These are phyloP conservation scores for Trichechus manatus DNA, from an alignment of 2,113 vertebrate species.

Conservation along the genomic window DNA sequence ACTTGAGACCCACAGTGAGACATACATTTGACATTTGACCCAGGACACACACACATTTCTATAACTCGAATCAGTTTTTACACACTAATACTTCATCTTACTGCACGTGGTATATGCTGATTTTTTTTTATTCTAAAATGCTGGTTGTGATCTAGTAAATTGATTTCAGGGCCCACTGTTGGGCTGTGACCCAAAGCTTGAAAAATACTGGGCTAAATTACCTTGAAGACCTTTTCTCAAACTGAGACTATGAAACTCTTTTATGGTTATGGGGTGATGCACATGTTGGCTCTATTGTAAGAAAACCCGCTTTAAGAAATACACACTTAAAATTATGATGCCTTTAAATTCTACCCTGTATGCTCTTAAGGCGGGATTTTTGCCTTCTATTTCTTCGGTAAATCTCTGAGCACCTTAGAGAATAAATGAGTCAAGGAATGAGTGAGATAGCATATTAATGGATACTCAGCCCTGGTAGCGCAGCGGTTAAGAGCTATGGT, in stretches of 20 bases:
- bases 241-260: not conserved
- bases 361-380: not conserved
- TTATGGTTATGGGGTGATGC: not conserved
- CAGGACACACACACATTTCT: fast-evolving
- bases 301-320: not conserved
- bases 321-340: not conserved
- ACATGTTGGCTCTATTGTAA: not conserved
- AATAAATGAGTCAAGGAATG: not conserved
- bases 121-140: not conserved
- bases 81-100: too few relatives aligned
- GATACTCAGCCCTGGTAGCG: not conserved
- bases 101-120: not conserved
- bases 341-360: not conserved
- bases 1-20: not conserved
- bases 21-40: fast-evolving
- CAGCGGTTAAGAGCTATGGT: too few relatives aligned
- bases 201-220: not conserved
- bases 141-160: not conserved
- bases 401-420: not conserved
- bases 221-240: not conserved
- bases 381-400: not conserved
- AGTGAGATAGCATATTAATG: not conserved
- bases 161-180: not conserved
- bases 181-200: not conserved
- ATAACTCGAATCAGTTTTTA: not conserved